phyloP scores from a whole-genome alignment of 2,888 invertebrate genomes.

The Unio delphinus region DNA sequence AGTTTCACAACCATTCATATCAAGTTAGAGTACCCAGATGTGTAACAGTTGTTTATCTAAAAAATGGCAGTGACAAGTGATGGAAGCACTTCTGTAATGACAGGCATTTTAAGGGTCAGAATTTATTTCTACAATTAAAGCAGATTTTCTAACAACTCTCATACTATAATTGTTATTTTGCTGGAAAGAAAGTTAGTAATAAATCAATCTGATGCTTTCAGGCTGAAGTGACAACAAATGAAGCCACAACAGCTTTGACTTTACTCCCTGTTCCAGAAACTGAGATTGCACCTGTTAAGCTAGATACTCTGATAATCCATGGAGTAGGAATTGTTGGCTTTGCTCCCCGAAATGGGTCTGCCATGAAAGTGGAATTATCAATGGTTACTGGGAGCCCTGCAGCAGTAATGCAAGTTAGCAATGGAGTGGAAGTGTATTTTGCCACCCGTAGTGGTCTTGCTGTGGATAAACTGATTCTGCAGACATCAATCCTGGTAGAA shows the following conservation, averaged over 20 bases:
- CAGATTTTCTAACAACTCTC: too few species aligned
- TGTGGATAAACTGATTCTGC: conserved; percentile 17
- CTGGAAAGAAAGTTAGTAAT: too few species aligned
- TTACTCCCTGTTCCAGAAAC: conserved; percentile 27
- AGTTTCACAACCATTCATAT: too few species aligned
- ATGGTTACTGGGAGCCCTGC: conserved; percentile 26
- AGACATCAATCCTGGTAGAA: conserved; percentile 30
- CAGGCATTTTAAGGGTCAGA: too few species aligned
- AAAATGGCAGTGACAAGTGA: too few species aligned
- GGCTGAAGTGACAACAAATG: conserved; percentile 36
- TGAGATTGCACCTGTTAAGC: conserved; percentile 4
- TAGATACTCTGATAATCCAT: conserved; percentile 17
- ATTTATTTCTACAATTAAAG: too few species aligned
- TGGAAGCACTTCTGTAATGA: too few species aligned
- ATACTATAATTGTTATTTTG: too few species aligned
- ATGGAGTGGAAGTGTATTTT: conserved; percentile 28
- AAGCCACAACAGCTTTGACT: conserved; percentile 21
- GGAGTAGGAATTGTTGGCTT: conserved; percentile 31
- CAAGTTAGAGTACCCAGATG: too few species aligned
- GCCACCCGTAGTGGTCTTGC: conserved; percentile 15
- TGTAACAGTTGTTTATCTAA: too few species aligned
- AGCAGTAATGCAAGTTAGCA: conserved; percentile 28
- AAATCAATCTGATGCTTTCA: conserved; percentile 7
- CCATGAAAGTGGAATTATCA: conserved; percentile 31
- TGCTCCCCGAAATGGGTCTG: conserved; percentile 13